Evolutionary conservation across 2,113 vertebrate species (phyloP).

Genomic region (Lonchura striata): DNA sequence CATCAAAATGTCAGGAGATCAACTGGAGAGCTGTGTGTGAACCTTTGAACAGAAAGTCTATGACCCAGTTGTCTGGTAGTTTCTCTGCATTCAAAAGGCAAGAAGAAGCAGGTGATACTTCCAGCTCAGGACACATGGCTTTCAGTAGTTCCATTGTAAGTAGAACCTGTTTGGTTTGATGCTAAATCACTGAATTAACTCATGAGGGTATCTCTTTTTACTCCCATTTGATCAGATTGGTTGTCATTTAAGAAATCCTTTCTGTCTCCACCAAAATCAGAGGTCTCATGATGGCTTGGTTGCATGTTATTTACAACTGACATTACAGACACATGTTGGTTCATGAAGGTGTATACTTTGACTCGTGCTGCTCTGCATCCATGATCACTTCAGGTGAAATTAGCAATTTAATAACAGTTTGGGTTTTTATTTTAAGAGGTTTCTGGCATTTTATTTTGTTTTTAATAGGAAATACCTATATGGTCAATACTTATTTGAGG

Average conservation of each 20-base stretch:
- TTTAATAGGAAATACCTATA: neutral
- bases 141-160: constrained; percentile 92
- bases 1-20: constrained; percentile 47
- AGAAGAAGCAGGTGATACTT: constrained; percentile 19
- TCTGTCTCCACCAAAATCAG: neutral
- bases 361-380: neutral
- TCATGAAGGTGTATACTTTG: neutral
- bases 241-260: neutral
- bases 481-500: neutral
- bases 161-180: neutral
- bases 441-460: neutral
- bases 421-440: neutral
- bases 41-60: constrained; percentile 69
- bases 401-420: neutral
- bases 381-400: neutral
- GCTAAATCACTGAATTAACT: neutral
- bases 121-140: constrained; percentile 67
- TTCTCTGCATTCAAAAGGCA: constrained; percentile 39
- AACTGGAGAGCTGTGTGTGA: constrained; percentile 66
- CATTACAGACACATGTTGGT: neutral
- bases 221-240: neutral
- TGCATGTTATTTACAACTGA: neutral
- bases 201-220: neutral
- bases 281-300: neutral
- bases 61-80: constrained; percentile 63